Conservation (phyloP, 2,797 vertebrate species). For the Nasua narica region DNA sequence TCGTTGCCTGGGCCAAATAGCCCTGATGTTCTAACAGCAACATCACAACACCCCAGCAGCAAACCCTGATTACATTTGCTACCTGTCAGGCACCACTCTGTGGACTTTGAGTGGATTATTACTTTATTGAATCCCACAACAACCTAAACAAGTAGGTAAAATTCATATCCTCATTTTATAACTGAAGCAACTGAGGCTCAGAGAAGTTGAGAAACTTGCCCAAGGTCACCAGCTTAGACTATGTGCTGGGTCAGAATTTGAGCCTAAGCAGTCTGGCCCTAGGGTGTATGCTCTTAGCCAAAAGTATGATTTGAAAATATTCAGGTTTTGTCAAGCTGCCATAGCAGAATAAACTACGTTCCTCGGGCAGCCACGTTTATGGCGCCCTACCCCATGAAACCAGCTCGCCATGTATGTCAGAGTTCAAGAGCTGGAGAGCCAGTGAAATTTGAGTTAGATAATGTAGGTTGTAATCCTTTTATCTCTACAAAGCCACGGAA, state of each 20-base stretch:
- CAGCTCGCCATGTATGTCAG: background rate
- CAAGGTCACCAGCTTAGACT: background rate
- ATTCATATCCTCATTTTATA: background rate
- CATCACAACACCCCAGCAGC: background rate
- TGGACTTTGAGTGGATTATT: background rate
- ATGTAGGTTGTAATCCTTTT: background rate
- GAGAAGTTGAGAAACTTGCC: background rate
- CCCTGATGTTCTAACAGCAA: background rate
- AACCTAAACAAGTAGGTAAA: background rate
- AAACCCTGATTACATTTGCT: background rate
- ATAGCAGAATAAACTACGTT: background rate
- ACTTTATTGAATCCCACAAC: background rate
- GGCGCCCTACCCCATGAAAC: fast-evolving
- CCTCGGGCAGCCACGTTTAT: background rate
- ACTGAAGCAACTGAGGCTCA: background rate
- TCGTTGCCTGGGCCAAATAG: background rate
- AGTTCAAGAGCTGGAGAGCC: background rate
- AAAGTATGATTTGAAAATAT: background rate
- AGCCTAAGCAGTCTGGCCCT: background rate
- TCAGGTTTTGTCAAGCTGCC: background rate
- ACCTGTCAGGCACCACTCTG: background rate
- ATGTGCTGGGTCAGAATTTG: background rate
- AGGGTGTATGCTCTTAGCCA: background rate
- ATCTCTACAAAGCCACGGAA: background rate
- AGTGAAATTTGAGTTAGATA: background rate